Percentiles rank a stretch among this genome's conserved stretches.
These are phyloP conservation scores for Cheilosia urbana DNA, from an alignment of 2,888 invertebrate genomes.

Conservation along the genomic window DNA sequence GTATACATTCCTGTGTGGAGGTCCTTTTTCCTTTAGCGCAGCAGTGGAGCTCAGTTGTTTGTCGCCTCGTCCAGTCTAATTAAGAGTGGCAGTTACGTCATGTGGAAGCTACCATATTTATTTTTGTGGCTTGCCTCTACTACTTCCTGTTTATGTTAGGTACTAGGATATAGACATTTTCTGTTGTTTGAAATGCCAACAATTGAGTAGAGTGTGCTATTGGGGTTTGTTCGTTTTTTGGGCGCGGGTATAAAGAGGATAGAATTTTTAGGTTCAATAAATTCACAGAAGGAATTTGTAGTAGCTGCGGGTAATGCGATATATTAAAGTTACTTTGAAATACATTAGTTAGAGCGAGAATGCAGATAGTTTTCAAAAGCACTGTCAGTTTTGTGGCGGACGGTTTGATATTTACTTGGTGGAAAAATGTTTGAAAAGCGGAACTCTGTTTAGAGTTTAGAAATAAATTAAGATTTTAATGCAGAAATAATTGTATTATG, in stretches of 20 bases:
- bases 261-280: slow-evolving; percentile 51
- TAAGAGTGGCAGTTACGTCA: slow-evolving; percentile 61
- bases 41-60: slow-evolving; percentile 25
- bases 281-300: slow-evolving; percentile 10
- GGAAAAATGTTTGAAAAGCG: too few species aligned
- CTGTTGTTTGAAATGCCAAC: slow-evolving; percentile 26
- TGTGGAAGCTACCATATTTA: slow-evolving; percentile 44
- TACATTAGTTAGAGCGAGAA: too few species aligned
- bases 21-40: slow-evolving; percentile 33
- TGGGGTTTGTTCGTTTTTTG: slow-evolving; percentile 12
- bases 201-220: slow-evolving; percentile 23
- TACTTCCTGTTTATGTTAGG: slow-evolving; percentile 29
- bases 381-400: too few species aligned
- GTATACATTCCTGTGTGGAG: neutral
- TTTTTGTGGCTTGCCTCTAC: neutral
- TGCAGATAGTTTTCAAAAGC: too few species aligned
- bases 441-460: too few species aligned
- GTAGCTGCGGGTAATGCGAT: too few species aligned
- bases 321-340: too few species aligned
- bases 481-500: too few species aligned
- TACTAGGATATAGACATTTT: slow-evolving; percentile 37
- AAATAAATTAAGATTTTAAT: too few species aligned
- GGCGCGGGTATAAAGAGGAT: slow-evolving; percentile 29
- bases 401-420: too few species aligned
- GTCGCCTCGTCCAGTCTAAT: slow-evolving; percentile 60